Base-by-base conservation (phyloP, 64 coral and sea anemone species). In the Actinia tenebrosa region DNA sequence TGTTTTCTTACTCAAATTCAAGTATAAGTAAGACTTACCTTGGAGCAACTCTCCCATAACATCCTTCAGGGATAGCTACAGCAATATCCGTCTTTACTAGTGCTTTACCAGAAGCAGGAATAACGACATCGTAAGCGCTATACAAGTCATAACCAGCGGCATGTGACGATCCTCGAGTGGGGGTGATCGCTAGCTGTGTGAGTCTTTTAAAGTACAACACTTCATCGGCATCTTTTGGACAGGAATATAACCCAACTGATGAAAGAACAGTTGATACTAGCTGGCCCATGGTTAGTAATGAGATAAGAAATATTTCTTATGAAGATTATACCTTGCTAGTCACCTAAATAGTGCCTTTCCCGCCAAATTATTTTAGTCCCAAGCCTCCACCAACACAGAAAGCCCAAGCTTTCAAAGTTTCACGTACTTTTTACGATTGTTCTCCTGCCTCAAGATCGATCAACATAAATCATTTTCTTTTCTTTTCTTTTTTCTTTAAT, bases 91-190 rank as follows among this genome's bases (percentile, higher is more conserved):
- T 98, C 56, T 92, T 98, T 2, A 98, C 93, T 23, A 98, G 78
- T 61, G 96, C 96, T 53, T 98, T 98, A 53, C 96, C 96, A 80
- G 94, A 88, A 18, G 91, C 91, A 20, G 96, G 96, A 16, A 98
- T 89, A 5, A 17, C 43, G 45, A 88, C 42, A n/a, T 92, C 77
- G 64, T 98, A 94, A 2, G 96, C 92, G 42, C 90, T 89, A 62
- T 94, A 95, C 88, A 98, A 85, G 55, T 98, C 96, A 63, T 98
- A 98, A 9, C 96, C 96, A 16, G 96, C 96, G 0, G 96, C 92
- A n/a, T 89, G 89, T 4, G 81, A 80, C 0, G 96, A 95, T 0
- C 96, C 96, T 83, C 96, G 90, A 44, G 87, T 88, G 13, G 96
- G 96, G 4, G 92, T 54, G 10, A 94, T 92, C 5, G 89, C 96